A percentile compares a stretch with the other conserved stretches of the same genome.
Evolutionary conservation across 2,888 invertebrate species (phyloP).

Genomic region (Tenthredo livida): DNA sequence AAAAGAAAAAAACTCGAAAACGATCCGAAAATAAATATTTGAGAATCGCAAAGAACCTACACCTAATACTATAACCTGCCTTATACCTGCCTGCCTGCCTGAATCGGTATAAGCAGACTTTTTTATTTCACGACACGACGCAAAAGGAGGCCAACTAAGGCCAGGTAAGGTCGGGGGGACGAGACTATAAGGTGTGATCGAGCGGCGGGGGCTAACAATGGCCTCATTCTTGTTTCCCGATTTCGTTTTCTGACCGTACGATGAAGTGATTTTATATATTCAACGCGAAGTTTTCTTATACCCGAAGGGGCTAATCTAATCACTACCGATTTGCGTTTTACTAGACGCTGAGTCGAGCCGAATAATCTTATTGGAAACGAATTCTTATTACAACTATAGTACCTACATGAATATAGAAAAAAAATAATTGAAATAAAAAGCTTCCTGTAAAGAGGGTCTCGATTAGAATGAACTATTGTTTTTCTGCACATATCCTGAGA

Average conservation of each 20-base stretch:
- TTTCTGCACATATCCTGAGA: too few species aligned
- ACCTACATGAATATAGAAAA: too few species aligned
- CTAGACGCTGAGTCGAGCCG: neutral
- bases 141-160: constrained; percentile 23
- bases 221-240: constrained; percentile 28
- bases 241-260: neutral
- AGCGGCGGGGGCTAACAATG: constrained; percentile 13
- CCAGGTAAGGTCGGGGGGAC: constrained; percentile 11
- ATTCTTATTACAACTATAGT: too few species aligned
- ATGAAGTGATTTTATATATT: neutral
- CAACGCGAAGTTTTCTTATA: neutral
- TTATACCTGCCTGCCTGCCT: neutral
- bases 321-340: neutral
- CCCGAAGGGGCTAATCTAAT: neutral
- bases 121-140: neutral
- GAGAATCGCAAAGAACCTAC: neutral
- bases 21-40: neutral
- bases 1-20: neutral
- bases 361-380: neutral
- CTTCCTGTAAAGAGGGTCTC: too few species aligned
- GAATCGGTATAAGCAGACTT: neutral
- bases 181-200: constrained; percentile 13
- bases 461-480: too few species aligned
- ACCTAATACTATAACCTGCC: neutral
- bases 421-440: too few species aligned